Percentiles rank a stretch among this genome's conserved stretches.
These are phyloP conservation scores for Sanderia malayensis DNA, from an alignment of 30 jellyfish, hydroid and myxozoan genomes.

Conservation along the genomic window DNA sequence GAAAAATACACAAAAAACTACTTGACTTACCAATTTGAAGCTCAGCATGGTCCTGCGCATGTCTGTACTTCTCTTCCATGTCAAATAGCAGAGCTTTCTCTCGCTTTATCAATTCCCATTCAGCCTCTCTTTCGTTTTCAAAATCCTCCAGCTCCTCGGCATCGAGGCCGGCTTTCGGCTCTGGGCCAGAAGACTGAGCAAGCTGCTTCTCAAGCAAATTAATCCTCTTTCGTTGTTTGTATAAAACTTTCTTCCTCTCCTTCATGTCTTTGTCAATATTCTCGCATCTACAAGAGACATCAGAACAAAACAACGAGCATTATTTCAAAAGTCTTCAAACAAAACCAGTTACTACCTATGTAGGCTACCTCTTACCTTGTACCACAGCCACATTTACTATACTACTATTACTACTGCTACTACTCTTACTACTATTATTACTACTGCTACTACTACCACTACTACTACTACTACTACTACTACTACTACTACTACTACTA, in stretches of 20 bases:
- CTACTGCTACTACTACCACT: not conserved
- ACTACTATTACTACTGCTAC: not conserved
- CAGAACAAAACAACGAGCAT: not conserved
- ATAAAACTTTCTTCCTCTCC: conserved; percentile 76
- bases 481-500: not conserved
- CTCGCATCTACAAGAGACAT: conserved; percentile 35
- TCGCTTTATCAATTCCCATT: conserved; percentile 73
- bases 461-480: not conserved
- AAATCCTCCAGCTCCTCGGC: conserved; percentile 82
- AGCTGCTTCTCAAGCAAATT: conserved; percentile 85
- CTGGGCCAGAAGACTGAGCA: conserved; percentile 86
- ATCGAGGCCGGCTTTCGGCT: conserved; percentile 60
- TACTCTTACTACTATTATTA: not conserved
- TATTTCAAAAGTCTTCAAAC: too few relatives aligned
- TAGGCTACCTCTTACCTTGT: too few relatives aligned
- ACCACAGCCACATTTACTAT: too few relatives aligned
- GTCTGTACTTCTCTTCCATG: conserved; percentile 78
- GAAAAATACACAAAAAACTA: too few relatives aligned
- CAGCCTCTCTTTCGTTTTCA: conserved; percentile 86
- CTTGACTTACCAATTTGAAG: conserved; percentile 64
- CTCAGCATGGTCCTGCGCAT: conserved; percentile 82
- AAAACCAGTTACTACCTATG: too few relatives aligned
- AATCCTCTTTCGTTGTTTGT: conserved; percentile 83
- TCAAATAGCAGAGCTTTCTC: conserved; percentile 73
- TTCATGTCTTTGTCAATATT: conserved; percentile 73